A percentile compares a stretch with the other conserved stretches of the same genome.
Conservation (phyloP, 2,113 vertebrate genomes). For the Trematomus loennbergii region DNA sequence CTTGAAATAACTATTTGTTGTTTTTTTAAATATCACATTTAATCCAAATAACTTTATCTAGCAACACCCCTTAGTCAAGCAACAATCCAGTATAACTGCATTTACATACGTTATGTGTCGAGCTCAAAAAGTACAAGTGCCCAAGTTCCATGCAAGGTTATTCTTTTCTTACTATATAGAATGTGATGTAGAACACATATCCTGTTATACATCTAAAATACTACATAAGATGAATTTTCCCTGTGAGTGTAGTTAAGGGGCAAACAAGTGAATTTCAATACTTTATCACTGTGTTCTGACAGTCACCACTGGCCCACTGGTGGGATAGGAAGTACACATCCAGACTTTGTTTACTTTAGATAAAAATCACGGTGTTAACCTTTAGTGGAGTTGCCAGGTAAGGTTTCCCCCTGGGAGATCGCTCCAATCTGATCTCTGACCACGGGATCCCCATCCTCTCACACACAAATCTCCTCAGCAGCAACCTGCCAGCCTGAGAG, state of each 20-base stretch:
- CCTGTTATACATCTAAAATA: neutral
- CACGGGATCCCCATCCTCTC: constrained; percentile 91
- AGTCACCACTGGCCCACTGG: neutral
- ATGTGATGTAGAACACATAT: neutral
- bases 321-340: neutral
- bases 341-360: neutral
- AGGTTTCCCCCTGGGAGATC: constrained; percentile 93
- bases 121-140: neutral
- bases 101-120: neutral
- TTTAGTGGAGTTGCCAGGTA: constrained; percentile 84
- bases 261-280: neutral
- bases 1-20: no score
- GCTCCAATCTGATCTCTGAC: constrained; percentile 89
- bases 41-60: no score
- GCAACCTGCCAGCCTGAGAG: constrained; percentile 90
- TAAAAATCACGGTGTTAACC: constrained; percentile 18
- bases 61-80: neutral
- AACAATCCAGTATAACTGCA: no score
- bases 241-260: neutral
- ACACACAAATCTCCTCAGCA: constrained; percentile 92
- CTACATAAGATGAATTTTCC: neutral
- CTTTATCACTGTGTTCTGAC: no score
- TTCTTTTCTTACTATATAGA: no score
- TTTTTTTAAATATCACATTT: no score
- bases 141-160: neutral